Evolutionary conservation across 2,113 vertebrate species (phyloP).

Genomic region (Mystacornis crossleyi): DNA sequence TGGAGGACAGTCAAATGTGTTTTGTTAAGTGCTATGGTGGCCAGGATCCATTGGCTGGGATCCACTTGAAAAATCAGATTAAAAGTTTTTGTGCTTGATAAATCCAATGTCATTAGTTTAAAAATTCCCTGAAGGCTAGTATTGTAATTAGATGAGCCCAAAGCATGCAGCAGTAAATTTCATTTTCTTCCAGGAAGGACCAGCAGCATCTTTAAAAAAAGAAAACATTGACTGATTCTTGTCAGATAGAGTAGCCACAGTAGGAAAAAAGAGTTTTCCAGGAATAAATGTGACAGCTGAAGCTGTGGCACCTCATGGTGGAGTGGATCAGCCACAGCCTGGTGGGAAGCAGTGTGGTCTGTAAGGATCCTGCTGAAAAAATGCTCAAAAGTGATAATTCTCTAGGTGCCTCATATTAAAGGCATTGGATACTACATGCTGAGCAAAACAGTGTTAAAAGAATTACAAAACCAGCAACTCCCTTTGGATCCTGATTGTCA

Average conservation of each 20-base stretch:
- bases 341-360: neutral
- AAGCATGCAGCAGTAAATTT: neutral
- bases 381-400: neutral
- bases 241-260: neutral
- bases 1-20: neutral
- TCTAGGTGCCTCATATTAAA: neutral
- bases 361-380: neutral
- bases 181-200: conserved; percentile 17
- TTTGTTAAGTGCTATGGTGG: conserved; percentile 48
- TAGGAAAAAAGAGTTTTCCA: neutral
- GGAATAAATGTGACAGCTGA: neutral
- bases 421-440: neutral
- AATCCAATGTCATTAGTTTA: conserved; percentile 29
- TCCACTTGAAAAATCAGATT: conserved; percentile 47
- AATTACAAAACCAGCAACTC: neutral
- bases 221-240: neutral
- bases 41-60: conserved; percentile 48
- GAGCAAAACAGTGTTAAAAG: neutral
- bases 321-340: neutral
- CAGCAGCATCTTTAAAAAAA: neutral
- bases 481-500: neutral
- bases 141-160: neutral
- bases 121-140: conserved; percentile 44
- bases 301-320: neutral
- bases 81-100: conserved; percentile 45